These are phyloP conservation scores for Drosophila niveifrons DNA, from an alignment of 2,888 invertebrate species.

Conservation along the genomic window DNA sequence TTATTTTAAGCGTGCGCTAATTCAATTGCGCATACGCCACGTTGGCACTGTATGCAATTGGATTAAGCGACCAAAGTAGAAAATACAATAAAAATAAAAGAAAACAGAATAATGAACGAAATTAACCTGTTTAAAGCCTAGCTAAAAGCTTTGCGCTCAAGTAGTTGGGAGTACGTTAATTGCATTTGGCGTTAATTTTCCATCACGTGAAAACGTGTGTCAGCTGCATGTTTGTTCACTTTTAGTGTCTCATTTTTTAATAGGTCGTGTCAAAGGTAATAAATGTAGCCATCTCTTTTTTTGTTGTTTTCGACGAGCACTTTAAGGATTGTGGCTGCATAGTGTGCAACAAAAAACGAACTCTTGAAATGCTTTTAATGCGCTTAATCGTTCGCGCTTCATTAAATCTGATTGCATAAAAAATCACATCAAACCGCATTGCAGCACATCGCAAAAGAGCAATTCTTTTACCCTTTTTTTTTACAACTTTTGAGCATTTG, in stretches of 20 bases:
- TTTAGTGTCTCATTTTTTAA: slow-evolving; percentile 66
- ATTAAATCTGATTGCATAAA: slow-evolving; percentile 73
- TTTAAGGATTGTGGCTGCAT: slow-evolving; percentile 41
- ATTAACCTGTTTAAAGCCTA: slow-evolving; percentile 28
- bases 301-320: slow-evolving; percentile 32
- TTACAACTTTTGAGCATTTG: slow-evolving; percentile 30
- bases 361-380: slow-evolving; percentile 61
- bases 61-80: slow-evolving; percentile 47
- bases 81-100: slow-evolving; percentile 1
- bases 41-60: slow-evolving; percentile 58
- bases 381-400: slow-evolving; percentile 77
- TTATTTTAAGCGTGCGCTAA: slow-evolving; percentile 45
- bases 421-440: slow-evolving; percentile 12
- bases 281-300: slow-evolving; percentile 59
- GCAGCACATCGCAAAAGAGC: slow-evolving; percentile 24
- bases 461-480: slow-evolving; percentile 38
- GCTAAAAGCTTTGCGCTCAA: slow-evolving; percentile 68
- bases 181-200: slow-evolving; percentile 58
- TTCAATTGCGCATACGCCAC: slow-evolving; percentile 62
- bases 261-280: slow-evolving; percentile 77
- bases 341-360: slow-evolving; percentile 32
- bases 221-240: slow-evolving; percentile 42
- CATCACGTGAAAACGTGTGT: slow-evolving; percentile 36
- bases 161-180: slow-evolving; percentile 63
- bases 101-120: not conserved